Percentiles rank a stretch among this genome's conserved stretches.
Conservation (phyloP, 2,797 vertebrate genomes). For the Dallia pectoralis region DNA sequence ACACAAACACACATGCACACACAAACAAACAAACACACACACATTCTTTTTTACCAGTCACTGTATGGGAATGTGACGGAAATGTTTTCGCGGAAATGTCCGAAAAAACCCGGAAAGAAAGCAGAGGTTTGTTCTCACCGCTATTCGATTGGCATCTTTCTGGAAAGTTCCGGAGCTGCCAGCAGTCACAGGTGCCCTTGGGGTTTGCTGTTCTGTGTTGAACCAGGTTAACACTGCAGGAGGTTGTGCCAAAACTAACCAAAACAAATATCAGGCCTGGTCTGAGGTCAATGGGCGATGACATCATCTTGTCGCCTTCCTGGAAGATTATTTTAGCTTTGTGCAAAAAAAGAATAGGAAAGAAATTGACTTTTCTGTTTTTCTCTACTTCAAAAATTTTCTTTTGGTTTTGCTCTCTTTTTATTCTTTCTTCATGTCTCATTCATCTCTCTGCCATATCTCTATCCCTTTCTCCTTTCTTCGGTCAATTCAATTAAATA, state of each 20-base stretch:
- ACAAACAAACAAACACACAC: no score
- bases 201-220: constrained; percentile 15
- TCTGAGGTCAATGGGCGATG: constrained; percentile 19
- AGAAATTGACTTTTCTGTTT: no score
- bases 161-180: not conserved
- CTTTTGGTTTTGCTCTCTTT: no score
- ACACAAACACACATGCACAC: no score
- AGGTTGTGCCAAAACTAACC: constrained; percentile 29
- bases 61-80: not conserved
- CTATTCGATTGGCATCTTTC: not conserved
- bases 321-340: constrained; percentile 35
- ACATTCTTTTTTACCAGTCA: not conserved
- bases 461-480: no score
- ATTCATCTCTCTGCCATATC: no score
- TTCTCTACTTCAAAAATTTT: no score
- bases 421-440: no score
- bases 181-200: constrained; percentile 11
- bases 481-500: no score
- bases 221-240: constrained; percentile 12
- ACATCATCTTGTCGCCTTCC: constrained; percentile 38
- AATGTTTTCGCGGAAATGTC: not conserved
- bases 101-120: not conserved
- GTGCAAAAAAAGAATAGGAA: constrained; percentile 27
- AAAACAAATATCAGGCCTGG: constrained; percentile 1
- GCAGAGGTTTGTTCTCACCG: not conserved